These are phyloP conservation scores for Coracias cyanogaster DNA, from an alignment of 2,797 vertebrate genomes.

Conservation along the genomic window DNA sequence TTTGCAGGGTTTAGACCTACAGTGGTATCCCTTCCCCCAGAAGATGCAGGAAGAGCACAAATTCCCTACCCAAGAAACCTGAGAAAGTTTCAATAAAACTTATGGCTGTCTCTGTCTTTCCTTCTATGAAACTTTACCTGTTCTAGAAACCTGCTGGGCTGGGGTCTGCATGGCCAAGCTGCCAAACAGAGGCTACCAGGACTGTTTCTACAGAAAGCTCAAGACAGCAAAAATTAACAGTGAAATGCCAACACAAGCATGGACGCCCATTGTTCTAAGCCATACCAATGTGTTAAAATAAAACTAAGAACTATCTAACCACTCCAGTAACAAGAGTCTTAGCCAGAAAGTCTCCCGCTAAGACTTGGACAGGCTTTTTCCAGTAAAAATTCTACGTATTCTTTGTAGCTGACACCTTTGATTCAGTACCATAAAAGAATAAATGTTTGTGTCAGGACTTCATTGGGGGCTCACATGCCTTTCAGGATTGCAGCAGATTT, in stretches of 20 bases:
- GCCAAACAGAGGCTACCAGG: neutral
- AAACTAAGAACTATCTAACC: neutral
- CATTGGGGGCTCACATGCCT: neutral
- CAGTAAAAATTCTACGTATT: neutral
- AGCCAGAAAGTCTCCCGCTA: neutral
- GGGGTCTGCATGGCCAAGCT: neutral
- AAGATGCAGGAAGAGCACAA: rapidly evolving
- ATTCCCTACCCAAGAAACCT: neutral
- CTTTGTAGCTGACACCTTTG: neutral
- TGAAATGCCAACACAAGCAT: neutral
- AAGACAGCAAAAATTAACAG: neutral
- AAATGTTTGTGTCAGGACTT: neutral
- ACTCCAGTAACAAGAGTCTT: neutral
- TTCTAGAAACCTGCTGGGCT: neutral
- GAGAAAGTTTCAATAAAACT: neutral
- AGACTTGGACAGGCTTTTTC: neutral
- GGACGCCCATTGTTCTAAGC: neutral
- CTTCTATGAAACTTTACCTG: neutral
- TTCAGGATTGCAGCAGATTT: neutral
- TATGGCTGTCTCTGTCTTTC: neutral
- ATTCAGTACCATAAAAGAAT: neutral
- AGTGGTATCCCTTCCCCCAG: neutral
- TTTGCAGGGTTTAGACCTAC: neutral
- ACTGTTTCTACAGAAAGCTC: neutral
- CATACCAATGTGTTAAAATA: neutral